A percentile compares a stretch with the other conserved stretches of the same genome.
Conservation (phyloP, 2,797 vertebrate genomes). For the Clarias laeviceps region DNA sequence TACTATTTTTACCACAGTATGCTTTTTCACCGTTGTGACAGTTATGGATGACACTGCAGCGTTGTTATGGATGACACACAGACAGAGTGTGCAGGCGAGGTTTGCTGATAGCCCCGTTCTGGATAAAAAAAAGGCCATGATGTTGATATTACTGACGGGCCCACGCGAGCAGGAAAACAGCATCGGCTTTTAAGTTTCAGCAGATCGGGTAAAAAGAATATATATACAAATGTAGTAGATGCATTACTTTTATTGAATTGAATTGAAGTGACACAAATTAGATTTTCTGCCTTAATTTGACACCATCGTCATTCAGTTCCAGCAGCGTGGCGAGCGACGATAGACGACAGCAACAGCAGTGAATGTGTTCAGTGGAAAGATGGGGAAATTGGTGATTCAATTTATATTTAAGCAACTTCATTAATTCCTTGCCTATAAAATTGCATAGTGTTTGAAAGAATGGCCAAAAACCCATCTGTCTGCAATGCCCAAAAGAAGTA, state of each 20-base stretch:
- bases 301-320: background rate
- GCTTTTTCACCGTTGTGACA: background rate
- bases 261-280: background rate
- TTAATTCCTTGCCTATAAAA: background rate
- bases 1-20: background rate
- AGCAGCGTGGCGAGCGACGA: background rate
- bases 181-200: background rate
- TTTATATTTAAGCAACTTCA: background rate
- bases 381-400: background rate
- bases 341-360: background rate
- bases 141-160: background rate
- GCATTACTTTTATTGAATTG: too few species aligned
- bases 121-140: background rate
- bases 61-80: background rate
- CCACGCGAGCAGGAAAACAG: background rate
- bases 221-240: too few species aligned
- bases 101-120: background rate
- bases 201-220: background rate
- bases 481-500: background rate
- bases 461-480: background rate
- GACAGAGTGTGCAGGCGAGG: background rate
- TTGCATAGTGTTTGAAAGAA: background rate
- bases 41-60: background rate
- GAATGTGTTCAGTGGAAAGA: background rate
- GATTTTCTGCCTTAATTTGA: background rate